Conservation (phyloP, 2,113 vertebrate genomes). For the Orycteropus afer region DNA sequence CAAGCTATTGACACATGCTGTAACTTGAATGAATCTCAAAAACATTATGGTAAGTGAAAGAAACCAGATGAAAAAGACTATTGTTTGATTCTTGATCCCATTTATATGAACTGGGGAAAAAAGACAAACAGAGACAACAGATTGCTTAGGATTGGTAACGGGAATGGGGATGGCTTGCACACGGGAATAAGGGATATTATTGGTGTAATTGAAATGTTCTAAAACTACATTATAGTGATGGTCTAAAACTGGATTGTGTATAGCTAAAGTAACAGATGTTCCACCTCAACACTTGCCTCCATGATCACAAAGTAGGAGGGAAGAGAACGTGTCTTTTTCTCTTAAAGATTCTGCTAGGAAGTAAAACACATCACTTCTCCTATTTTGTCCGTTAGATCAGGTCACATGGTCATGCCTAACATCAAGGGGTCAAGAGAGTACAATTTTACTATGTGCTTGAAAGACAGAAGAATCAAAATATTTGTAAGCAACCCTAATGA, state of each 20-base stretch:
- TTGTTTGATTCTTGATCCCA: background rate
- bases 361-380: background rate
- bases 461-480: slow-evolving; percentile 27
- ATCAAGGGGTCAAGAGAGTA: background rate
- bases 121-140: background rate
- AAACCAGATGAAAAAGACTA: slow-evolving; percentile 20
- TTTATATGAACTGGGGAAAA: background rate
- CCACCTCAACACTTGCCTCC: background rate
- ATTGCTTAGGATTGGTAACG: background rate
- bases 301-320: background rate
- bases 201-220: background rate
- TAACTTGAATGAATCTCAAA: no score
- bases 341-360: slow-evolving; percentile 22
- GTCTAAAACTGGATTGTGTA: no score
- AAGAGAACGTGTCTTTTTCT: background rate
- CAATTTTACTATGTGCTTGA: background rate
- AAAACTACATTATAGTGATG: background rate
- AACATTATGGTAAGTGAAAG: no score
- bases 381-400: slow-evolving; percentile 19
- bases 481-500: background rate
- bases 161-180: background rate
- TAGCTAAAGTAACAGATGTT: background rate
- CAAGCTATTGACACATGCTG: no score
- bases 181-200: background rate
- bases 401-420: no score